Base-by-base conservation (phyloP, 2,113 vertebrate species). In the Passer domesticus region DNA sequence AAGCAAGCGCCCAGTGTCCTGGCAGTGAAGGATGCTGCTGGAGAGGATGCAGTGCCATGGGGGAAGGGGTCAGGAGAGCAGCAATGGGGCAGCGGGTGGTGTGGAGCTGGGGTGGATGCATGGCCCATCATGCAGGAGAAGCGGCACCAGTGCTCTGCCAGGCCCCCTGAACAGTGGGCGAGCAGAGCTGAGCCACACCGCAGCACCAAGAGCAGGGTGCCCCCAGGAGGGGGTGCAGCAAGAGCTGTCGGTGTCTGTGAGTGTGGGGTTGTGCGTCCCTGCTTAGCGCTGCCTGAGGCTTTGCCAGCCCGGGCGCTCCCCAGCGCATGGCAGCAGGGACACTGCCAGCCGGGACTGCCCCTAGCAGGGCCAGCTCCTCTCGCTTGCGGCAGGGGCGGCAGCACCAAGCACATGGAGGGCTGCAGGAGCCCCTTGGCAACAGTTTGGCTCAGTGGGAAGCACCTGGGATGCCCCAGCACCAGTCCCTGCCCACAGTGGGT, bases 81-180 rank as follows among this genome's bases (percentile, higher is more conserved):
- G 83, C 72, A 62, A 41, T 0, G 1, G 0, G 72, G 47, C 35
- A 89, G 64, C 0, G 0, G 1, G 0, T 39, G 41, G 53, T 37
- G 10, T 13, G 68, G 49, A 74, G 33, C 62, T 43, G 44, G 21
- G 37, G 55, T 0, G 3, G 46, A 37, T 3, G 18, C 68, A 67
- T 22, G 69, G 83, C 82, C 59, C 59, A 14, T 77, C 83, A 64
- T 83, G 72, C 90, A 63, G 72, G 22, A 41, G n/a, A 74, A 74
- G 82, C 5, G 0, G 68, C 72, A 80, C 35, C 44, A 39, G 35
- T 21, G 55, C 50, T 81, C 52, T 56, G 76, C 59, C 59, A 59
- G 91, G 20, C 25, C 18, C 72, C 47, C 77, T 67, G 60, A 43
- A 52, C 7, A 11, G 47, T 1, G 4, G 62, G 41, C 41, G 41